Base-by-base conservation (phyloP, 2,797 vertebrate genomes). In the Cuculus canorus region DNA sequence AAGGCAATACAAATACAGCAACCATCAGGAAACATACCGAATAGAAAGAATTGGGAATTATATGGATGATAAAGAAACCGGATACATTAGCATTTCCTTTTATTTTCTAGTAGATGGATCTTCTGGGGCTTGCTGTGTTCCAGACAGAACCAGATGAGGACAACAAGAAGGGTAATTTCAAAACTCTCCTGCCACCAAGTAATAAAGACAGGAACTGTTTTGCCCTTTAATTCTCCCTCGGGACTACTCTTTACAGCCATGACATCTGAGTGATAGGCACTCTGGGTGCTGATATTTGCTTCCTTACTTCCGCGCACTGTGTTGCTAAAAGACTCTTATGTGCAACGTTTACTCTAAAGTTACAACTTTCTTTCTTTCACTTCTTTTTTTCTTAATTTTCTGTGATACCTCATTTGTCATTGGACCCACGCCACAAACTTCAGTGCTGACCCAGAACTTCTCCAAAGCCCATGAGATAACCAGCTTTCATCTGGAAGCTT, bases 71-170 rank as follows among this genome's bases (percentile, higher is more conserved):
- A 57, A 76, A 85, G 41, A 72, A 69, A 41, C 30, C 1, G 0
- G n/a, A 73, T 0, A 0, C 24, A 57, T 56, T 61, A 87, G 15
- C 8, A 48, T 57, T 85, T 92, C 63, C 35, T 61, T 85, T 83
- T 15, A 72, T 69, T 72, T 94, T 69, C 37, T 41, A 53, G 59
- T 5, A 82, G 25, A 79, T 61, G 37, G 33, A 72, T 17, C 28
- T 72, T 72, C 24, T 76, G 76, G 23, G 71, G 17, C 17, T 85
- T 61, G 41, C 9, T 61, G 33, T 45, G 10, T 17, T 81, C 54
- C 68, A 88, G 25, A 59, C 3, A 32, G 68, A 23, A 82, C 35
- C 32, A 76, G 33, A 53, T 0, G 0, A 85, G 21, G 0, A 4
- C 47, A 71, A 43, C 24, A 61, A 72, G 52, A 10, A 89, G 6